These are phyloP conservation scores for Trichonephila inaurata DNA, from an alignment of 1,140 invertebrate species.

Conservation along the genomic window DNA sequence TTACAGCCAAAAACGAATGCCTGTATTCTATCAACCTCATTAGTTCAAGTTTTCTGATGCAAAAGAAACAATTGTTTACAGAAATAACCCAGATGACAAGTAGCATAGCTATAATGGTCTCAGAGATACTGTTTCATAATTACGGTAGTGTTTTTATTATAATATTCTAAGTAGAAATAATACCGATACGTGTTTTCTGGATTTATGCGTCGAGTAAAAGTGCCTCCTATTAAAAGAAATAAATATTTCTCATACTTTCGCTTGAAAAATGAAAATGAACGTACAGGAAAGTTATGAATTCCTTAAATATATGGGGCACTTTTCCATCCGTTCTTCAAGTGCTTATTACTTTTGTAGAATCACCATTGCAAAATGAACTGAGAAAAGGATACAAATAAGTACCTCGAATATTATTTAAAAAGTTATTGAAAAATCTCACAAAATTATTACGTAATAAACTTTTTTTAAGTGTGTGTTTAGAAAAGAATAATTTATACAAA, in stretches of 20 bases:
- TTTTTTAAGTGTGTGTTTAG: no score
- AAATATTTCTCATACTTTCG: not conserved
- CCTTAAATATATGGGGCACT: not conserved
- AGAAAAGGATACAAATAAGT: no score
- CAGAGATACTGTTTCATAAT: conserved; percentile 27
- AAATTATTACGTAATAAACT: no score
- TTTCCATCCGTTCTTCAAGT: no score
- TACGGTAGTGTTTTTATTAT: conserved; percentile 22
- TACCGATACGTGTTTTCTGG: not conserved
- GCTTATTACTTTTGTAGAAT: no score
- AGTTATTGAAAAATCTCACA: no score
- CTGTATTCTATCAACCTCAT: conserved; percentile 13
- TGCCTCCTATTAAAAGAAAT: not conserved
- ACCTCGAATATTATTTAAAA: no score
- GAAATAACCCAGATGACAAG: conserved; percentile 26
- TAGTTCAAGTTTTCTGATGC: conserved; percentile 16
- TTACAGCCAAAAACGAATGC: conserved; percentile 24
- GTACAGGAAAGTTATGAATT: not conserved
- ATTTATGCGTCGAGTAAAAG: not conserved
- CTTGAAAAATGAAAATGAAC: not conserved
- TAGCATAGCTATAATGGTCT: conserved; percentile 21
- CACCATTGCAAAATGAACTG: no score
- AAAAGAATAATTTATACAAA: no score
- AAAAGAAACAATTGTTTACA: conserved; percentile 45
- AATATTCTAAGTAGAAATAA: not conserved